Conservation (phyloP, 1,140 invertebrate genomes). For the Lutraria rhynchaena region DNA sequence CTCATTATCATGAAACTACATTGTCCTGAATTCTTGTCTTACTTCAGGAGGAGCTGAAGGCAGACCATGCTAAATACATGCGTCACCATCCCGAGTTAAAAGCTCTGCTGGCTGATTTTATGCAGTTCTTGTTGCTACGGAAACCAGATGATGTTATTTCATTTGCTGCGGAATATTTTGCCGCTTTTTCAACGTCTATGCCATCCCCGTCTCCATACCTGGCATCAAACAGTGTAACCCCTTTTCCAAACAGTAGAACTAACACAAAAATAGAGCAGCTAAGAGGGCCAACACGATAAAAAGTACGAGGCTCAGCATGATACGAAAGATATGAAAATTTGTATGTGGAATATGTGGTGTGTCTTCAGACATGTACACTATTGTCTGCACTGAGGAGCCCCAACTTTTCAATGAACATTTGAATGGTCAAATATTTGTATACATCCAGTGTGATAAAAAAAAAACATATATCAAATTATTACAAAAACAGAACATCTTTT, state of each 20-base stretch:
- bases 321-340: neutral
- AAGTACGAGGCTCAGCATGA: neutral
- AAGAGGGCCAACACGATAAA: constrained; percentile 71
- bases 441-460: too few species aligned
- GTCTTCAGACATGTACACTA: neutral
- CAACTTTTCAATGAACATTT: too few species aligned
- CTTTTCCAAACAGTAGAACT: constrained; percentile 76
- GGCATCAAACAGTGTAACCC: constrained; percentile 74
- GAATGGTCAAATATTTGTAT: too few species aligned
- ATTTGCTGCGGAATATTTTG: constrained; percentile 82
- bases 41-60: constrained; percentile 79
- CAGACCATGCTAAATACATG: constrained; percentile 80
- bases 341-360: neutral
- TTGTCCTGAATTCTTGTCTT: constrained; percentile 5
- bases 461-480: too few species aligned
- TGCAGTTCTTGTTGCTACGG: constrained; percentile 81
- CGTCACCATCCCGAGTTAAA: constrained; percentile 81
- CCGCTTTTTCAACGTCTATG: constrained; percentile 80
- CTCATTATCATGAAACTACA: too few species aligned
- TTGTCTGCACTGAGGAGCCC: too few species aligned
- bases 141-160: constrained; percentile 81
- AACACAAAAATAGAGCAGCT: constrained; percentile 79
- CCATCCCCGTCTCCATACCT: constrained; percentile 73
- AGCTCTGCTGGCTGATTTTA: constrained; percentile 80
- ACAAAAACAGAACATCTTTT: too few species aligned